Evolutionary conservation across 2,888 invertebrate genomes (phyloP), one percentile per base, ranked within the genome.

Genomic region (Eupithecia subumbrata): DNA sequence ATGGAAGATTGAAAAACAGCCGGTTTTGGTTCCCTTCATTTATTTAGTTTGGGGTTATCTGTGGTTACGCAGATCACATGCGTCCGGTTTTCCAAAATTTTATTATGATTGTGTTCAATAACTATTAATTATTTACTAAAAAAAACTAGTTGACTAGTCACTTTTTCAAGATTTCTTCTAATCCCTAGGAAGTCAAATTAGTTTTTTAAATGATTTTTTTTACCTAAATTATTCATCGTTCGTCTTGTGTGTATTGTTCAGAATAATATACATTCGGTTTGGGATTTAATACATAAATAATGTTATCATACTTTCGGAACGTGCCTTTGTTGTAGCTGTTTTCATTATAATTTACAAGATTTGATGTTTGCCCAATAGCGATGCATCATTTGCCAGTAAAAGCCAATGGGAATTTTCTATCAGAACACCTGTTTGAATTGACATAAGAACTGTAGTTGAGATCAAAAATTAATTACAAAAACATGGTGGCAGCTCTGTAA

Each of bases 401-500:
- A 43, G n/a, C 67, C 67, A 67, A 67, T 67, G 37, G 12, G 22
- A 67, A 11, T 12, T 4, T 12, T 66, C 12, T 22, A 34, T 5
- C 11, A 22, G 45, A 63, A 64, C 52, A 73, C 16, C 37, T 76
- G 73, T 52, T 69, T 8, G 9, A 8, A 48, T 72, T 73, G 71
- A 75, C 67, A 45, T 78, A 72, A 69, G 18, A 64, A 40, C 2
- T 66, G 71, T 5, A 71, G 72, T 9, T n/a, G 72, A 71, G 68
- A 79, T 69, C 79, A 18, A 16, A 76, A 71, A 22, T n/a, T 66
- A 34, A 34, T 30, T 64, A 82, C 88, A 90, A 90, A 94, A 94
- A 93, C 90, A 95, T 95, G 94, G 93, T 94, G 93, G 94, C 92
- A 91, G 91, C 90, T 90, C 91, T 91, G 91, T 94, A 85, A 92